These are phyloP conservation scores for Drosophila novamexicana DNA, from an alignment of 1,140 invertebrate genomes.

Conservation along the genomic window DNA sequence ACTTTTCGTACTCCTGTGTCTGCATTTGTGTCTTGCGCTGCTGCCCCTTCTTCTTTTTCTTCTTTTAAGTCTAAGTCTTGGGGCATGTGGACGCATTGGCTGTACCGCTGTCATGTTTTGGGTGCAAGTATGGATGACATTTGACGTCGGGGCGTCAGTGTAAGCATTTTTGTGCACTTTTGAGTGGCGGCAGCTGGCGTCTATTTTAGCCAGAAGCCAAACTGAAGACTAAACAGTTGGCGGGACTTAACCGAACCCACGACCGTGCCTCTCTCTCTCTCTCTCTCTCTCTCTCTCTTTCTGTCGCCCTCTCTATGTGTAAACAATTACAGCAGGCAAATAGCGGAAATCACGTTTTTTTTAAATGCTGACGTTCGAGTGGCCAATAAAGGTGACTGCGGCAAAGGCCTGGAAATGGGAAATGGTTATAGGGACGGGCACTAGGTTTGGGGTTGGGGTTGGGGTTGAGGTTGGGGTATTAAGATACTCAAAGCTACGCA, in stretches of 20 bases:
- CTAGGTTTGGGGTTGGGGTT: background rate
- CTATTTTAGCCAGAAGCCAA: slow-evolving; percentile 43
- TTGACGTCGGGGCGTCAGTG: slow-evolving; percentile 21
- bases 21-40: background rate
- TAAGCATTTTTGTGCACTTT: slow-evolving; percentile 21
- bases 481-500: slow-evolving; percentile 1
- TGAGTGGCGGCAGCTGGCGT: slow-evolving; percentile 30
- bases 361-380: slow-evolving; percentile 55
- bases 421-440: background rate
- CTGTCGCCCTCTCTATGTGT: background rate
- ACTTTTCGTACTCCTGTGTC: background rate
- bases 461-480: too few species aligned
- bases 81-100: background rate
- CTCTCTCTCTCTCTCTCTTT: background rate
- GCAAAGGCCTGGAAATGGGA: slow-evolving; percentile 10
- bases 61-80: background rate
- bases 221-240: slow-evolving; percentile 6
- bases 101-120: slow-evolving; percentile 6
- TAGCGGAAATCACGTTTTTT: slow-evolving; percentile 79
- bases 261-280: too few species aligned
- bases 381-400: slow-evolving; percentile 52
- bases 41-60: background rate
- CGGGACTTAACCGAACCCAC: background rate
- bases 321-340: slow-evolving; percentile 64
- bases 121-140: slow-evolving; percentile 32